phyloP scores from a whole-genome alignment of 1,140 invertebrate genomes.

The Pseudomyrmex concolor region DNA sequence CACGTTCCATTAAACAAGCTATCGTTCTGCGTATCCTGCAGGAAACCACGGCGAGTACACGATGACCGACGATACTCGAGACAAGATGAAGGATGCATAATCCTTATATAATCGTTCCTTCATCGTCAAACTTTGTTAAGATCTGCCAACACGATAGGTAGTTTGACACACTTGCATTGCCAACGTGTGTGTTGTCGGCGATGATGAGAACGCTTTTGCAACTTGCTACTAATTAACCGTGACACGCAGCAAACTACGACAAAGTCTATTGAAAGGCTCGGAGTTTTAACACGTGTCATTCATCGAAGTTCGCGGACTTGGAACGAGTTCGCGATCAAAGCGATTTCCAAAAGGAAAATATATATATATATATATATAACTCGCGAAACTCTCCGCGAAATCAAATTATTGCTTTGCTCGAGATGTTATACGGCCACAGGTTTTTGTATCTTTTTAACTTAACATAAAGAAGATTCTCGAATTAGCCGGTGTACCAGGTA shows the following conservation, averaged over 20 bases:
- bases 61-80: constrained; percentile 24
- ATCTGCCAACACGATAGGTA: constrained; percentile 43
- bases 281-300: constrained; percentile 44
- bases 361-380: too few relatives aligned
- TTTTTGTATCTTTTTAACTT: too few relatives aligned
- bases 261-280: constrained; percentile 26
- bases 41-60: background rate
- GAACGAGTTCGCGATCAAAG: background rate
- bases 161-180: constrained; percentile 39
- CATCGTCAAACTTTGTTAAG: constrained; percentile 38
- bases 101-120: constrained; percentile 42
- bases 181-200: background rate
- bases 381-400: background rate
- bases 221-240: constrained; percentile 44
- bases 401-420: background rate
- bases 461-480: background rate
- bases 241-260: constrained; percentile 21
- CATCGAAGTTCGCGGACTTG: background rate
- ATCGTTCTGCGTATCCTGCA: constrained; percentile 10
- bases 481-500: too few relatives aligned
- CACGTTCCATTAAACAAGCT: constrained; percentile 49
- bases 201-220: constrained; percentile 24
- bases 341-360: constrained; percentile 19
- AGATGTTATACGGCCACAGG: background rate
- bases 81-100: constrained; percentile 51